Base-by-base conservation (phyloP, 2,888 invertebrate genomes). In the Lepidonotus clava region DNA sequence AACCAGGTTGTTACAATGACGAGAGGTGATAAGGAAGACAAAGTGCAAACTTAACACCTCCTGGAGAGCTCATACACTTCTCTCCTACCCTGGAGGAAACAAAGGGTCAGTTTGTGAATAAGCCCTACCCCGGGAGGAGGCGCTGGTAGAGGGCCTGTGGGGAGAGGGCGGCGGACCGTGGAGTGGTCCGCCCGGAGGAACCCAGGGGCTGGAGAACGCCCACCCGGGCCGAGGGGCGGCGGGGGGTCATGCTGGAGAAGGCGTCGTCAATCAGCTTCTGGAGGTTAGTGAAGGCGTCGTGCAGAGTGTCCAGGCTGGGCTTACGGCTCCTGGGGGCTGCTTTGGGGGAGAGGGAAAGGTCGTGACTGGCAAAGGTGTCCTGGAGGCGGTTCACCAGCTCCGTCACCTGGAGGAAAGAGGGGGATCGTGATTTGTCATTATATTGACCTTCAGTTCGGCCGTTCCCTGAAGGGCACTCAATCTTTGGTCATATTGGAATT, bases 211-310 rank as follows among this genome's bases (percentile, higher is more conserved):
- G 41, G 32, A 41, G 32, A 5, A 80, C 46, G 41, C 80, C 80
- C 14, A 80, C 80, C 11, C 46, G 14, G 51, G 67, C 24, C 2
- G 67, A 28, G 28, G 51, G 21, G n/a, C 66, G 21, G 8, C 51
- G 71, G 18, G 41, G 71, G 2, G 40, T 71, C 21, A 85, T n/a
- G 18, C 21, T n/a, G 32, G 2, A 4, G 53, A 86, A 80, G 41
- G 86, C 80, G 24, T 80, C 86, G n/a, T 86, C 86, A 21, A 86
- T 77, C 21, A 80, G 77, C 18, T 61, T 32, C 28, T 86, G 86
- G 56, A 86, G 86, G 40, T 56, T 71, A 32, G 18, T 28, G 38
- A 86, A 86, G 38, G 66, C 86, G 36, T 86, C 80, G 6, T 38
- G 83, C n/a, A 83, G 53, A 11, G 38, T 21, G 83, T 53, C 53